Conservation (phyloP, 2,797 vertebrate species). For the Bradypodion ventrale region DNA sequence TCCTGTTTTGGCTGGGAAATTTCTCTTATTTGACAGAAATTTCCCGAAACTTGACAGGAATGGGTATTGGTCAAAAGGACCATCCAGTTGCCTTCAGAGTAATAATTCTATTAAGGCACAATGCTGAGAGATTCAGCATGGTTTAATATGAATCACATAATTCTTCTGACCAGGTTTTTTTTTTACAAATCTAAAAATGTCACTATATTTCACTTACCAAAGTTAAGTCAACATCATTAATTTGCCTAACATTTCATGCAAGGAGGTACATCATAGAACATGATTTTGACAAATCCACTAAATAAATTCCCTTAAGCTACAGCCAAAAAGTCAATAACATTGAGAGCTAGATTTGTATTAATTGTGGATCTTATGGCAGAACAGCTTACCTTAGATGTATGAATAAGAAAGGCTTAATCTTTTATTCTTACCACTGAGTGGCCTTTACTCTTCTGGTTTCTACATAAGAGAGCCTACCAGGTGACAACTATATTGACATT, state of each 20-base stretch:
- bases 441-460: conserved; percentile 33
- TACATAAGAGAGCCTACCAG: background rate
- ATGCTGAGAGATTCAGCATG: conserved; percentile 36
- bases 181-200: conserved; percentile 34
- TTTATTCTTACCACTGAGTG: conserved; percentile 25
- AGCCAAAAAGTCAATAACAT: conserved; percentile 37
- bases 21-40: no score
- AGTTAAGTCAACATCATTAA: conserved; percentile 35
- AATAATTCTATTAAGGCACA: conserved; percentile 61
- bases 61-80: conserved; percentile 47
- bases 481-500: background rate
- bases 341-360: conserved; percentile 20
- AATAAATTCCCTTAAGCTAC: conserved; percentile 36
- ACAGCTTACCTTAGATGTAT: conserved; percentile 8
- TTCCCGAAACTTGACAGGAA: no score
- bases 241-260: conserved; percentile 31
- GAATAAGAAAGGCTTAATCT: conserved; percentile 20
- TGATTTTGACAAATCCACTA: conserved; percentile 27
- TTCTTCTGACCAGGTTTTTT: conserved; percentile 30
- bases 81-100: conserved; percentile 50
- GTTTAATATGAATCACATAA: conserved; percentile 50
- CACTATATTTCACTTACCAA: background rate
- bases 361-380: background rate
- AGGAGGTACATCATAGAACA: background rate
- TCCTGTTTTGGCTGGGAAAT: no score